Evolutionary conservation across 2,888 invertebrate genomes (phyloP).

Genomic region (Tromatobia lineatoria): DNA sequence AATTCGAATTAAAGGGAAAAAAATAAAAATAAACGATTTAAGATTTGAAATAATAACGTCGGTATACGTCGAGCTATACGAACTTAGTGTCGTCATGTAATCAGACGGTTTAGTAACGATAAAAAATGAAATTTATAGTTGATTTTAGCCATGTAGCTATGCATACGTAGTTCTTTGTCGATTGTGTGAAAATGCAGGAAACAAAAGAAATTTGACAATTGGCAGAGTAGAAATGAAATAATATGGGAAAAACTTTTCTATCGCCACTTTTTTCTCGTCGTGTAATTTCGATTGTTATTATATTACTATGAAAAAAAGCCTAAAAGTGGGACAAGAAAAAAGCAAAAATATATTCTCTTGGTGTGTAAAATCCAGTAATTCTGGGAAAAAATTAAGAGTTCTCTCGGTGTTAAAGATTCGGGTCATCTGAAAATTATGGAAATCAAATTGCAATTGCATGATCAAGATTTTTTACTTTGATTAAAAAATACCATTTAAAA

Average conservation of each 20-base stretch:
- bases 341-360: constrained; percentile 23
- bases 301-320: background rate
- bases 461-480: too few relatives aligned
- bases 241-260: constrained; percentile 28
- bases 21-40: constrained; percentile 4
- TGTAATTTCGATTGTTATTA: constrained; percentile 16
- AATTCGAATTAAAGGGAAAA: constrained; percentile 38
- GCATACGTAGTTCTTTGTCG: constrained; percentile 47
- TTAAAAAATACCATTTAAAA: too few relatives aligned
- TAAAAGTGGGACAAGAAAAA: constrained; percentile 1
- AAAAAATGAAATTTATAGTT: constrained; percentile 39
- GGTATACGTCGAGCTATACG: constrained; percentile 60
- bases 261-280: constrained; percentile 31
- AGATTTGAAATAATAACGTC: background rate
- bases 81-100: constrained; percentile 63
- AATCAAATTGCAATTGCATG: too few relatives aligned
- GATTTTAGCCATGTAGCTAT: constrained; percentile 43
- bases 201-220: constrained; percentile 32
- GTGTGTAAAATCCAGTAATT: constrained; percentile 33
- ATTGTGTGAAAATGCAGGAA: constrained; percentile 18
- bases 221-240: background rate
- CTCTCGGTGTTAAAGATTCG: background rate
- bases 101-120: constrained; percentile 50
- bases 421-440: too few relatives aligned
- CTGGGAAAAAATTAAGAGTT: background rate